phyloP scores from a whole-genome alignment of 2,113 vertebrate species.

The Hydropotes inermis region DNA sequence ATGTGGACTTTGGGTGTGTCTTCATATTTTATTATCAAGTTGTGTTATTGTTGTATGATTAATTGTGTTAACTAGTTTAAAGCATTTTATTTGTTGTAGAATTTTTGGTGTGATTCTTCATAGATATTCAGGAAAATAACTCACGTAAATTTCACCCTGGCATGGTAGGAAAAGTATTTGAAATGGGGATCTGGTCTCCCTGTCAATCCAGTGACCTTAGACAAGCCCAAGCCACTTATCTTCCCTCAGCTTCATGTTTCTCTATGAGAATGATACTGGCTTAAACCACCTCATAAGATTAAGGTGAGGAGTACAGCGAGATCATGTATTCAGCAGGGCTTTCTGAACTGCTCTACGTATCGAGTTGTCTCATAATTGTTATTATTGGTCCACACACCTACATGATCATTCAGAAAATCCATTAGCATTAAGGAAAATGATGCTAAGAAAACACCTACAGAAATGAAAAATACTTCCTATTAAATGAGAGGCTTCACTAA shows the following conservation, averaged over 20 bases:
- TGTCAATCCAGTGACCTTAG: too few relatives aligned
- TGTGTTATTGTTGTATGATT: neutral
- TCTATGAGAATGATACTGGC: neutral
- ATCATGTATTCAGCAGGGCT: neutral
- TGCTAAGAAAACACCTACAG: neutral
- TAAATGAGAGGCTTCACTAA: neutral
- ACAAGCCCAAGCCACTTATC: neutral
- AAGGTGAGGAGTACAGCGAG: accelerated
- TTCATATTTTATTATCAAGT: neutral
- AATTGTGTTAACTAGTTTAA: neutral
- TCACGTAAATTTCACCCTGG: neutral
- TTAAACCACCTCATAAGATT: neutral
- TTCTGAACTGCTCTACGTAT: neutral
- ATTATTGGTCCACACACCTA: neutral
- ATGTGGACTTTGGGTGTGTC: neutral
- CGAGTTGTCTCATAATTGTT: neutral
- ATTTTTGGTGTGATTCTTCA: neutral
- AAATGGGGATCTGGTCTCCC: neutral
- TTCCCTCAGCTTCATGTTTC: neutral
- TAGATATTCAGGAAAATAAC: neutral
- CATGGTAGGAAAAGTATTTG: neutral
- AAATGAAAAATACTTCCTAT: neutral
- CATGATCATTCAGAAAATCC: neutral
- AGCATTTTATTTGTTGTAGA: neutral
- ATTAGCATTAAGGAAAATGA: neutral